Evolutionary conservation across 1,140 invertebrate species (phyloP).

Genomic region (Papilio dardanus): DNA sequence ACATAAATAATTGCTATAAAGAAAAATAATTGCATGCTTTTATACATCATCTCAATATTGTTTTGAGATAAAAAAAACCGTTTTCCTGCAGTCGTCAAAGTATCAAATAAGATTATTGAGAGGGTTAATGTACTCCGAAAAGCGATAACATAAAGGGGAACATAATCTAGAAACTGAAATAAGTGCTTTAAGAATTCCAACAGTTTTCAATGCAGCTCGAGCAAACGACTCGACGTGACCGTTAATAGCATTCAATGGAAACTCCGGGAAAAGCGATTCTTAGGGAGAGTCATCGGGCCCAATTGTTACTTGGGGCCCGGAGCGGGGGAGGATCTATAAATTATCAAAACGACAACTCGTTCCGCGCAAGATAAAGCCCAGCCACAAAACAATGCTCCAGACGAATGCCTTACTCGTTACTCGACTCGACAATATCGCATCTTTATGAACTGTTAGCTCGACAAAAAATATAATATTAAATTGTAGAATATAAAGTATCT

Average conservation of each 20-base stretch:
- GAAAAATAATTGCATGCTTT: not conserved
- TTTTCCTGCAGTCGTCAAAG: not conserved
- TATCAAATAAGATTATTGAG: not conserved
- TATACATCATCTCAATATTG: not conserved
- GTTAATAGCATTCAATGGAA: constrained; percentile 68
- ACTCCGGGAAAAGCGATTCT: constrained; percentile 51
- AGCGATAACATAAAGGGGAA: not conserved
- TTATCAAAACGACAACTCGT: constrained; percentile 79
- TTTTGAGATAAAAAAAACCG: not conserved
- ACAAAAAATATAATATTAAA: constrained; percentile 34
- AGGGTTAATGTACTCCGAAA: not conserved
- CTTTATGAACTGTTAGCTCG: constrained; percentile 72
- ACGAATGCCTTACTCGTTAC: constrained; percentile 72
- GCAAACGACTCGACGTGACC: constrained; percentile 69
- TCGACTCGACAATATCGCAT: constrained; percentile 64
- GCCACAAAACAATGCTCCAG: constrained; percentile 76
- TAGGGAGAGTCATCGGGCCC: constrained; percentile 58
- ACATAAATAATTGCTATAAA: not conserved
- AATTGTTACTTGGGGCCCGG: constrained; percentile 67
- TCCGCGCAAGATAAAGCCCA: constrained; percentile 77
- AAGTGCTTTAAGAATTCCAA: constrained; percentile 55
- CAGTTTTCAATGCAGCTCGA: constrained; percentile 70
- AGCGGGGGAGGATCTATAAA: constrained; percentile 79
- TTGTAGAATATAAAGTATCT: not conserved
- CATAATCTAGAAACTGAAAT: constrained; percentile 37